These are phyloP conservation scores for Ploceus nigricollis DNA, from an alignment of 2,113 vertebrate genomes.

Conservation along the genomic window DNA sequence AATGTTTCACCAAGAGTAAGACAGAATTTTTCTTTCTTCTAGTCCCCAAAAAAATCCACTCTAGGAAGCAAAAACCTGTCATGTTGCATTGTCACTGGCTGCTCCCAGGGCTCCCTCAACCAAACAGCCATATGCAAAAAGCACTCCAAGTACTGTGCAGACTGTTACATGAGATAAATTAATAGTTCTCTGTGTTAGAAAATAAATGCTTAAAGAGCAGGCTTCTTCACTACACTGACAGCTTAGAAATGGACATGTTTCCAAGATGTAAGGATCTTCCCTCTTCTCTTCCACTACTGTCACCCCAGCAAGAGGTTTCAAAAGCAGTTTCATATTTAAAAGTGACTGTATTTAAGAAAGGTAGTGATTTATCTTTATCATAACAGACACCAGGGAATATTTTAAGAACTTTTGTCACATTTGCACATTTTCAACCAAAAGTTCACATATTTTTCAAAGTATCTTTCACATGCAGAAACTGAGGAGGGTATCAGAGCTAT, in stretches of 20 bases:
- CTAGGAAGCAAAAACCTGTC: background rate
- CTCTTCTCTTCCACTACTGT: background rate
- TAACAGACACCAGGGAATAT: background rate
- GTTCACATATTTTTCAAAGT: background rate
- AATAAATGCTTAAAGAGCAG: background rate
- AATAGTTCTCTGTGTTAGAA: background rate
- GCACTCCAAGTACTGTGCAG: background rate
- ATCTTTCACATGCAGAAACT: background rate
- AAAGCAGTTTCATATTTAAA: background rate
- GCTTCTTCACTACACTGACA: background rate
- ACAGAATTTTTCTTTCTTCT: background rate
- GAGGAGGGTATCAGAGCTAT: background rate
- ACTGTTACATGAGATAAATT: background rate
- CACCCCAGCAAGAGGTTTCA: background rate
- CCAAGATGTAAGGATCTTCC: background rate
- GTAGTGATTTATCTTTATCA: background rate
- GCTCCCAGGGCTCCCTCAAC: background rate
- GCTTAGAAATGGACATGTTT: background rate
- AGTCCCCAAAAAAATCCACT: background rate
- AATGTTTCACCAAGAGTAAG: background rate
- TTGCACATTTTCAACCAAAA: background rate
- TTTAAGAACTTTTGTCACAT: background rate
- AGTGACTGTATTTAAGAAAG: background rate
- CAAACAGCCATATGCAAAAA: background rate
- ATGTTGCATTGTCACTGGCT: background rate